A percentile compares a stretch with the other conserved stretches of the same genome.
These are phyloP conservation scores for Gymnobelideus leadbeateri DNA, from an alignment of 2,113 vertebrate genomes.

Conservation along the genomic window DNA sequence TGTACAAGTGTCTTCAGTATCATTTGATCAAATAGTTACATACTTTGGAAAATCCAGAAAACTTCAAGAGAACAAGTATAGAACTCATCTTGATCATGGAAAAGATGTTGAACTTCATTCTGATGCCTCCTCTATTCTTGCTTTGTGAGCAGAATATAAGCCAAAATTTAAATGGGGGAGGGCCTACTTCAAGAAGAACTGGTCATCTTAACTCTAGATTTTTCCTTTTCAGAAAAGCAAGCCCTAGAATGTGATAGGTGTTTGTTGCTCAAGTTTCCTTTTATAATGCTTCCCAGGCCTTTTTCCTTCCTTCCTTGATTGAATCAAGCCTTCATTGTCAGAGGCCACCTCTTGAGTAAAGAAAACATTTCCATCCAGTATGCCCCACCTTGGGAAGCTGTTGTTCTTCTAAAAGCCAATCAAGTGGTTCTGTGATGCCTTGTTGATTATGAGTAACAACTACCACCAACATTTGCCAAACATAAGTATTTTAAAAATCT, in stretches of 20 bases:
- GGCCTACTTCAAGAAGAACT: not conserved
- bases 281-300: not conserved
- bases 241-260: not conserved
- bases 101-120: not conserved
- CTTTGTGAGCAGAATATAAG: not conserved
- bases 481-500: not conserved
- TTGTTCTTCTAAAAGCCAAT: not conserved
- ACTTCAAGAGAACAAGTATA: not conserved
- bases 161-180: not conserved
- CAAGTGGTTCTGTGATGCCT: not conserved
- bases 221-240: not conserved
- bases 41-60: not conserved
- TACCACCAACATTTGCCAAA: not conserved
- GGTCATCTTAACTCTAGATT: not conserved
- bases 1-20: not conserved
- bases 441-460: not conserved
- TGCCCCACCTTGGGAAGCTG: fast-evolving
- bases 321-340: not conserved
- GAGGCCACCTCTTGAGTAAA: not conserved
- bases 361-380: not conserved
- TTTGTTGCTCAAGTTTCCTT: not conserved
- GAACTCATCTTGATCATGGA: not conserved
- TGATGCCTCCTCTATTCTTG: too few species aligned
- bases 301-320: not conserved
- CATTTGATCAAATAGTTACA: not conserved